These are phyloP conservation scores for Melipona bicolor DNA, from an alignment of 2,888 invertebrate genomes.

Conservation along the genomic window DNA sequence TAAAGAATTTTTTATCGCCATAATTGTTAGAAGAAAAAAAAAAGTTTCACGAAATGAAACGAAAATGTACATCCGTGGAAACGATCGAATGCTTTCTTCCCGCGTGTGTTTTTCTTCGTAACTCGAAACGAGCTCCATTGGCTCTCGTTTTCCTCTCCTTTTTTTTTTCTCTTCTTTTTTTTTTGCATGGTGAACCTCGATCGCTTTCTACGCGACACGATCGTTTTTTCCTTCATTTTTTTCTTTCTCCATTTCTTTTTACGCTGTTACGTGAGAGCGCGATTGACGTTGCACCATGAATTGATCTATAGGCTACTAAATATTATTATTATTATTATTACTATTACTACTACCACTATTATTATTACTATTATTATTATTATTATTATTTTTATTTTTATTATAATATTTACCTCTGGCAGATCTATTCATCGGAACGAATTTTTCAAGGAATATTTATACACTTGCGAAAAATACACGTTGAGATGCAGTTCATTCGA, in stretches of 20 bases:
- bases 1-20: too few relatives aligned
- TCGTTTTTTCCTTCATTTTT: conserved; percentile 15
- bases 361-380: accelerated
- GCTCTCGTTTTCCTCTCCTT: conserved; percentile 10
- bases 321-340: background rate
- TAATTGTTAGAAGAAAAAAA: background rate
- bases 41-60: background rate
- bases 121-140: conserved; percentile 6
- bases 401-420: background rate
- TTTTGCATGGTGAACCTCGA: conserved; percentile 79
- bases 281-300: conserved; percentile 81
- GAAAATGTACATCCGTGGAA: conserved; percentile 36
- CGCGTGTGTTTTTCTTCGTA: conserved; percentile 7
- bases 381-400: background rate
- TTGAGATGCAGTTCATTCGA: conserved; percentile 1
- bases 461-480: background rate
- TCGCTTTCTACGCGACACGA: conserved; percentile 76
- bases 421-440: conserved; percentile 4
- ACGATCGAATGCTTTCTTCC: conserved; percentile 31
- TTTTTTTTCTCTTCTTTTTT: background rate
- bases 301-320: conserved; percentile 3
- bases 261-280: conserved; percentile 71
- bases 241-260: conserved; percentile 2
- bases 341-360: background rate
- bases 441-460: conserved; percentile 31